Conservation (phyloP, 2,113 vertebrate genomes). For the Chloroceryle aenea region DNA sequence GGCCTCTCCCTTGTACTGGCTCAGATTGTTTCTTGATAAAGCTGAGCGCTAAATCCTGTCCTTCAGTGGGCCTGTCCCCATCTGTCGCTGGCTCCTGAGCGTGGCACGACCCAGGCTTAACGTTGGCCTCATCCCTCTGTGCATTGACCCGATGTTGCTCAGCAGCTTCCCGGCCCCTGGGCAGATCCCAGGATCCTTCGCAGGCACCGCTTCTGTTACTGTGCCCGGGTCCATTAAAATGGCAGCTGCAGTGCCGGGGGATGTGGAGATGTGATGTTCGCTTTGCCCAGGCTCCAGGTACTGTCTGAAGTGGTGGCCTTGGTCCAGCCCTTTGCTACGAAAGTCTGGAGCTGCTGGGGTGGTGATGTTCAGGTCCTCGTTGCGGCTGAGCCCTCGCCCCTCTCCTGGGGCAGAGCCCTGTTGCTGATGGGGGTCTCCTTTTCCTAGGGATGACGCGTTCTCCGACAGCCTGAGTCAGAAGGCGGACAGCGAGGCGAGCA, state of each 20-base stretch:
- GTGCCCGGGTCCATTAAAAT: not conserved
- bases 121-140: not conserved
- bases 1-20: not conserved
- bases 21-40: not conserved
- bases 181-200: not conserved
- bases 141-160: accelerated
- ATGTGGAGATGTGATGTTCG: accelerated
- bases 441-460: conserved; percentile 92
- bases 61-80: not conserved
- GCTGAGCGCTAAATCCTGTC: not conserved
- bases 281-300: not conserved
- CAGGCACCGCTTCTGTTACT: not conserved
- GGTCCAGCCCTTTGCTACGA: not conserved
- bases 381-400: not conserved
- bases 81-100: accelerated
- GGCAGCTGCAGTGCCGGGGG: not conserved
- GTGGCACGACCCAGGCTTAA: not conserved
- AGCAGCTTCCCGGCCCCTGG: not conserved
- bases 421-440: not conserved
- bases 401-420: not conserved
- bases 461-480: conserved; percentile 98
- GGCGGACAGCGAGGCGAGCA: conserved; percentile 97
- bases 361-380: accelerated
- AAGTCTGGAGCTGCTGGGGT: not conserved
- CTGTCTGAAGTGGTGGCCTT: not conserved